Evolutionary conservation across 1,140 invertebrate species (phyloP).

Genomic region (Pogonognathellus flavescens): DNA sequence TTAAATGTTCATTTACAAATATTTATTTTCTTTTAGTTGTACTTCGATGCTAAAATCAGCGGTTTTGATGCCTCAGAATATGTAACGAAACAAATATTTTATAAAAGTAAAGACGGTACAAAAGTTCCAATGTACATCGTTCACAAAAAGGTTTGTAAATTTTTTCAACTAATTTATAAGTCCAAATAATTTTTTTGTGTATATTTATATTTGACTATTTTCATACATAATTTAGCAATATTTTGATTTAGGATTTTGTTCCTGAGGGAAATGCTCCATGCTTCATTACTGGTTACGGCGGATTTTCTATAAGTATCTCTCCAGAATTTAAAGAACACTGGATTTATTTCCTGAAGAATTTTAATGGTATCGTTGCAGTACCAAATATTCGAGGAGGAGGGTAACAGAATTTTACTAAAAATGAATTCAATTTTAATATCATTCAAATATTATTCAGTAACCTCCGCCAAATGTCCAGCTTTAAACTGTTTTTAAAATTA

Average conservation of each 20-base stretch:
- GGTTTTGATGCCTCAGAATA: conserved; percentile 12
- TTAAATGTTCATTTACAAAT: conserved; percentile 69
- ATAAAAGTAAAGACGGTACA: background rate
- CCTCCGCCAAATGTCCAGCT: background rate
- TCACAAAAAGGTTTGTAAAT: conserved; percentile 74
- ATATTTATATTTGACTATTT: conserved; percentile 4
- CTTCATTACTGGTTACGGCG: conserved; percentile 96
- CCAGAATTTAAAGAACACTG: conserved; percentile 86
- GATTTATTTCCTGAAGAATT: conserved; percentile 90
- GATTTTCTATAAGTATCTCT: conserved; percentile 92
- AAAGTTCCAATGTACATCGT: conserved; percentile 25
- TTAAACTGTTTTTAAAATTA: conserved; percentile 39
- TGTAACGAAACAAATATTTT: background rate
- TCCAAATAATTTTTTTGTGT: background rate
- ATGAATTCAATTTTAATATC: conserved; percentile 56
- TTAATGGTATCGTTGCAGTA: conserved; percentile 89
- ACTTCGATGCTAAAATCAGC: background rate
- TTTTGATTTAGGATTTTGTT: conserved; percentile 74
- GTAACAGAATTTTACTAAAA: conserved; percentile 73
- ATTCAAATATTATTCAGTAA: background rate
- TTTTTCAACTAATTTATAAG: background rate
- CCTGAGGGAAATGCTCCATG: conserved; percentile 76
- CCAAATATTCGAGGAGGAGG: conserved; percentile 97
- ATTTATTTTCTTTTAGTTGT: conserved; percentile 74
- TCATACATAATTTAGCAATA: too few relatives aligned